Base-by-base conservation (phyloP, 2,888 invertebrate genomes). In the Drosophila kambysellisi region DNA sequence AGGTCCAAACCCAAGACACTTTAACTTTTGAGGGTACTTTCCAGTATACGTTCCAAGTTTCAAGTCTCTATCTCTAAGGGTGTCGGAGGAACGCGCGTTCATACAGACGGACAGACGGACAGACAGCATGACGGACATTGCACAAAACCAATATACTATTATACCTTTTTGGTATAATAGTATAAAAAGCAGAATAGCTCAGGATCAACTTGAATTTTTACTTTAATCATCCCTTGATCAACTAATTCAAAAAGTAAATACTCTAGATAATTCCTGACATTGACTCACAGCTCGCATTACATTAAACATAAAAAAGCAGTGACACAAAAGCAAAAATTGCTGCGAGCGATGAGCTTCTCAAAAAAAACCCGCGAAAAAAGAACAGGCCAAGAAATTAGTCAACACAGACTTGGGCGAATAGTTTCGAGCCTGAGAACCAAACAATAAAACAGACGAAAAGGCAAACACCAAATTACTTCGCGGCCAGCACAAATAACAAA, bases 371-470 rank as follows among this genome's bases (percentile, higher is more conserved):
- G 25, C 25, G 8, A 8, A 25, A 46, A 51, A 56, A 60, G 54
- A 61, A 52, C 30, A 59, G 33, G 48, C 39, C 68, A 77, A 60
- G 57, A 71, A 75, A 72, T 64, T 72, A 81, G 81, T 81, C 76
- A 81, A 73, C 72, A 66, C 15, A 37, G 70, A 66, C 30, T 56
- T 43, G 43, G 64, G 62, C 57, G 51, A 74, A 50, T 64, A 37
- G 56, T 53, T 56, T 46, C 52, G 68, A 80, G 83, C 85, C 81
- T 86, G 88, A 88, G 85, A 88, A 88, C 83, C 82, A 65, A 82
- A 76, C 81, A 82, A 70, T 74, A 80, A 83, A 81, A 78, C 57
- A 39, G 58, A 65, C 39, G 56, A 61, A 51, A 48, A 77, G 66
- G 64, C 81, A 77, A 86, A 77, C 70, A 77, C 79, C 75, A 78